A percentile compares a stretch with the other conserved stretches of the same genome.
These are phyloP conservation scores for Colletes gigas DNA, from an alignment of 1,140 invertebrate genomes.

Conservation along the genomic window DNA sequence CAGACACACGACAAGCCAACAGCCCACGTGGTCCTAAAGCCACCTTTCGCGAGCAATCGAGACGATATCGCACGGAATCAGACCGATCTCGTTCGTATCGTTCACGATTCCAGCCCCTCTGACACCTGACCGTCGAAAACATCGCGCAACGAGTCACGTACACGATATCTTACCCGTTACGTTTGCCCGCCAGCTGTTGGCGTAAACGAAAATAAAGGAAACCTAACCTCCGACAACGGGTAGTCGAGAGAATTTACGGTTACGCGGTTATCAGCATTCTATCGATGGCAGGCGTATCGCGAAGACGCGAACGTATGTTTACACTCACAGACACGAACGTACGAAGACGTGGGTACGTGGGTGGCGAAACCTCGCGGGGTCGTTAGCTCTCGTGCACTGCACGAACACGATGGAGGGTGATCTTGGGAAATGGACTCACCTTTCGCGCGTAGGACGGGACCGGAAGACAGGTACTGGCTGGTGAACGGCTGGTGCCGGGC, in stretches of 20 bases:
- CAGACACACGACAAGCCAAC: conserved; percentile 8
- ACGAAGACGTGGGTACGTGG: conserved; percentile 26
- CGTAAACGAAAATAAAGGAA: background rate
- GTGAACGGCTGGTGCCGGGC: conserved; percentile 24
- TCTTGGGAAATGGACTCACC: conserved; percentile 59
- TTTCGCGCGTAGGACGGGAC: conserved; percentile 42
- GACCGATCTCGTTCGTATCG: background rate
- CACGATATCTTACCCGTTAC: background rate
- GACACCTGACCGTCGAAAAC: background rate
- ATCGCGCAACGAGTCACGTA: background rate
- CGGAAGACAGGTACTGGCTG: conserved; percentile 18
- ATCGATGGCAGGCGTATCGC: background rate
- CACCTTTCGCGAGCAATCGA: background rate
- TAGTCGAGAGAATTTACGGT: background rate
- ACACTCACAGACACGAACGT: conserved; percentile 37
- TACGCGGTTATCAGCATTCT: background rate
- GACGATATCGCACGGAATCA: background rate
- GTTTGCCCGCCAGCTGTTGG: background rate
- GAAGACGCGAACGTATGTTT: conserved; percentile 52
- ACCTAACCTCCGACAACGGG: background rate
- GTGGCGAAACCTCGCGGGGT: conserved; percentile 40
- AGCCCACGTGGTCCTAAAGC: conserved; percentile 23
- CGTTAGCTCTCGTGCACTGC: conserved; percentile 44
- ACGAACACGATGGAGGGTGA: conserved; percentile 11
- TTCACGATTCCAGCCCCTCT: background rate